Conservation (phyloP, 1,140 invertebrate genomes). For the Heliconius melpomene region DNA sequence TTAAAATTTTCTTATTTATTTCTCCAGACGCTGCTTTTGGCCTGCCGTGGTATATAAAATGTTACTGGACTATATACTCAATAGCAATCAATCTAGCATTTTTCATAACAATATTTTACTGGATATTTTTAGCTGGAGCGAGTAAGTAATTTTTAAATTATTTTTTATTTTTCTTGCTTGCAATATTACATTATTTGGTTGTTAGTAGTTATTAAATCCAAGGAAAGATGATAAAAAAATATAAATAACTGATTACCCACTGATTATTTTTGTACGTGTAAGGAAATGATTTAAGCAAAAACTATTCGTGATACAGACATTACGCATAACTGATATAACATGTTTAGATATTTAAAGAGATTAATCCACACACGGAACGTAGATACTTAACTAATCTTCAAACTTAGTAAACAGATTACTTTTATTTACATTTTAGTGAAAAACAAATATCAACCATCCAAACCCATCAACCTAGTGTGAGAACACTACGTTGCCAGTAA, state of each 20-base stretch:
- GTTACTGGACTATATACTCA: conserved; percentile 84
- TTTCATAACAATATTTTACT: conserved; percentile 85
- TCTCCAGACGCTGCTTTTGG: conserved; percentile 66
- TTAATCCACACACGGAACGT: not conserved
- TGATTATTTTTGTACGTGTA: not conserved
- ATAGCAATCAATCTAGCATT: conserved; percentile 82
- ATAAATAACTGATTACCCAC: not conserved
- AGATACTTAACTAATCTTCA: not conserved
- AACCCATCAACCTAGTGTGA: too few species aligned
- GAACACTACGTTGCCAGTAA: too few species aligned
- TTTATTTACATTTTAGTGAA: too few species aligned
- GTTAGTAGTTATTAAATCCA: not conserved
- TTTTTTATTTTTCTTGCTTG: not conserved
- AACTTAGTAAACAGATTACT: too few species aligned
- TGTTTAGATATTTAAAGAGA: not conserved
- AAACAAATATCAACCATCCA: too few species aligned
- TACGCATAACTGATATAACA: not conserved
- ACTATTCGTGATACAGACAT: not conserved
- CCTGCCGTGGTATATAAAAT: conserved; percentile 77
- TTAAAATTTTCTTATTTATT: not conserved
- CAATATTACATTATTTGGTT: not conserved
- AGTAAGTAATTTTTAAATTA: conserved; percentile 15
- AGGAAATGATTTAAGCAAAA: not conserved
- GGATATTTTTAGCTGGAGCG: conserved; percentile 80
- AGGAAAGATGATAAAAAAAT: not conserved